phyloP scores from a whole-genome alignment of 2,888 invertebrate genomes.

The Vannuccia rotundouncinata region DNA sequence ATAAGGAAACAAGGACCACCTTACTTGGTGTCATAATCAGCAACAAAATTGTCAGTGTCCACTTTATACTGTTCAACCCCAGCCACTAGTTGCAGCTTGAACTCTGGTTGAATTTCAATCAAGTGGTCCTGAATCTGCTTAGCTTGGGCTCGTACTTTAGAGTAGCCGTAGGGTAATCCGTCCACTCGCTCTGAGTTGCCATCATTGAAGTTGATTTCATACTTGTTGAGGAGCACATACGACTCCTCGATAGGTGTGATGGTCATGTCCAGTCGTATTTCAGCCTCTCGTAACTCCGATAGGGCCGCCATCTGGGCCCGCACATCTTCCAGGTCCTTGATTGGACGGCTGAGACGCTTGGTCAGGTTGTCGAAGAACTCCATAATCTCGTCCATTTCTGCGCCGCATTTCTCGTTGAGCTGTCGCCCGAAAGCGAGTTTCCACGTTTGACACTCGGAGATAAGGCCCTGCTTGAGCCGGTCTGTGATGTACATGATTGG shows the following conservation, averaged over 20 bases:
- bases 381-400: constrained; percentile 60
- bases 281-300: constrained; percentile 82
- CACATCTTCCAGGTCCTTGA: constrained; percentile 80
- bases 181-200: constrained; percentile 88
- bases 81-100: constrained; percentile 73
- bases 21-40: constrained; percentile 56
- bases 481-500: constrained; percentile 55
- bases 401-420: constrained; percentile 48
- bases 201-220: constrained; percentile 76
- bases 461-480: constrained; percentile 71
- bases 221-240: constrained; percentile 79
- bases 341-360: constrained; percentile 76
- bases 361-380: constrained; percentile 86
- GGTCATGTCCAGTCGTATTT: constrained; percentile 85
- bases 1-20: no score
- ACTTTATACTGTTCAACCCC: constrained; percentile 74
- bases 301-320: constrained; percentile 84
- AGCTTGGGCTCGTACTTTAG: constrained; percentile 64
- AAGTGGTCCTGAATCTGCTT: constrained; percentile 69
- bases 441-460: constrained; percentile 61
- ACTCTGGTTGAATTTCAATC: constrained; percentile 75
- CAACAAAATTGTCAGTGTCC: constrained; percentile 60
- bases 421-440: constrained; percentile 55
- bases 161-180: constrained; percentile 80
- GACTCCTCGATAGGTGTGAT: constrained; percentile 93